Evolutionary conservation across 2,113 vertebrate species (phyloP), one percentile per base, ranked within the genome.

Genomic region (Anguilla rostrata): DNA sequence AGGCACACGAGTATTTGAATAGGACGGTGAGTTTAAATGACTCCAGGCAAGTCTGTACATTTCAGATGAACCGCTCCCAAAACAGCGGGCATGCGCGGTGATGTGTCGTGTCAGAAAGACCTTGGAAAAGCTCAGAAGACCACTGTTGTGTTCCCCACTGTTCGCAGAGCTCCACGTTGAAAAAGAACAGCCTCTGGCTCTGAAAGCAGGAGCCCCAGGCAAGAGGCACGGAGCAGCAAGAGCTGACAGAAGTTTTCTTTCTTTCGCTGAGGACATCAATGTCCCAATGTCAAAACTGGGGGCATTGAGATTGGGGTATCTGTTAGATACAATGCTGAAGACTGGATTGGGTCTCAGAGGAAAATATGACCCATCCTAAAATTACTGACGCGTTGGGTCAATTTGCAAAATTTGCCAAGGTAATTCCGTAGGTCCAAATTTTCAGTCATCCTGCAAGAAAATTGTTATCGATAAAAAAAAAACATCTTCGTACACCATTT

Each of bases 241-340:
- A 82, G 46, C 40, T 40, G 5, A 71, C 63, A 71, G 16, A n/a
- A 71, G 22, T 71, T 9, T n/a, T 71, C 26, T 8, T n/a, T 71
- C 20, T 8, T 71, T 71, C 26, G 43, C 2, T 12, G 46, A 56
- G 18, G n/a, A 75, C 1, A 34, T n/a, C 41, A 75, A 0, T 22
- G 53, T 82, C 15, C 43, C 57, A 75, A 75, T 20, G 41, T 86
- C 78, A 39, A 84, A 84, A 49, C 56, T 60, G 41, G 83, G 40
- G 83, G 83, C 22, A 18, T n/a, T n/a, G n/a, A n/a, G n/a, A n/a
- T n/a, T n/a, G 83, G 40, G 83, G 83, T 12, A 18, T 7, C 83
- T n/a, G 43, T 60, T 8, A 49, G 60, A 34, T 14, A 8, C 26
- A 43, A 49, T 12, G 34, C 43, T 46, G 57, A 84, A 20, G 57